These are phyloP conservation scores for Nasonia longicornis DNA, from an alignment of 1,140 invertebrate genomes.

Conservation along the genomic window DNA sequence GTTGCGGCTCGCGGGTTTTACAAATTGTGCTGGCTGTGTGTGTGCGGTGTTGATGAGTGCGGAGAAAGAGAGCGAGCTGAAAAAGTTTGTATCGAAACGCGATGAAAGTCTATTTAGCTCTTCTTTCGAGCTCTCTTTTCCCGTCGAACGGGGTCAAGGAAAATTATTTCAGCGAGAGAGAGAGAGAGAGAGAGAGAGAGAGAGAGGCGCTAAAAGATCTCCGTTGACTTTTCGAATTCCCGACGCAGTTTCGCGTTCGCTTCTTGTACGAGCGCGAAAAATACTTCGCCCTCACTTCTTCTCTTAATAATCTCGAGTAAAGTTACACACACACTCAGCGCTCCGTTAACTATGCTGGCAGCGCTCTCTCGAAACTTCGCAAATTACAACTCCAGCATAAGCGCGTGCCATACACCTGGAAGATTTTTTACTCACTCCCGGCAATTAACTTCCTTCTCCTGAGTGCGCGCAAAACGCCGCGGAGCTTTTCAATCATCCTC, in stretches of 20 bases:
- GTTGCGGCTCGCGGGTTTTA: not conserved
- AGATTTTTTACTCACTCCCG: not conserved
- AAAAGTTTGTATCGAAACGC: constrained; percentile 1
- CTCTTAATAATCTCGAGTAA: not conserved
- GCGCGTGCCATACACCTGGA: too few species aligned
- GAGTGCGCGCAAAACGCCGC: not conserved
- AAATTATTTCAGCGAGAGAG: too few species aligned
- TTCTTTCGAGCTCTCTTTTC: not conserved
- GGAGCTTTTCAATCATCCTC: not conserved
- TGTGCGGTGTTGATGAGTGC: not conserved
- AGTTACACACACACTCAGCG: not conserved
- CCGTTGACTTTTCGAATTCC: too few species aligned
- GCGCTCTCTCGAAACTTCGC: not conserved
- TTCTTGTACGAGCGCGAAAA: not conserved
- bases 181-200: too few species aligned
- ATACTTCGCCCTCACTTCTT: not conserved
- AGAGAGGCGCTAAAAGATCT: too few species aligned
- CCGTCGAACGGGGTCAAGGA: too few species aligned
- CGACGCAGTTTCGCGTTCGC: too few species aligned
- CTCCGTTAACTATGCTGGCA: not conserved
- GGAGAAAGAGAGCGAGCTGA: too few species aligned
- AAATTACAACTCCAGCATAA: not conserved
- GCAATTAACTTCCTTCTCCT: not conserved
- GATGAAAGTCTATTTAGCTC: not conserved
- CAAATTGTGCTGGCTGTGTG: not conserved